Base-by-base conservation (phyloP, 2,113 vertebrate species). In the Periophthalmodon schlosseri region DNA sequence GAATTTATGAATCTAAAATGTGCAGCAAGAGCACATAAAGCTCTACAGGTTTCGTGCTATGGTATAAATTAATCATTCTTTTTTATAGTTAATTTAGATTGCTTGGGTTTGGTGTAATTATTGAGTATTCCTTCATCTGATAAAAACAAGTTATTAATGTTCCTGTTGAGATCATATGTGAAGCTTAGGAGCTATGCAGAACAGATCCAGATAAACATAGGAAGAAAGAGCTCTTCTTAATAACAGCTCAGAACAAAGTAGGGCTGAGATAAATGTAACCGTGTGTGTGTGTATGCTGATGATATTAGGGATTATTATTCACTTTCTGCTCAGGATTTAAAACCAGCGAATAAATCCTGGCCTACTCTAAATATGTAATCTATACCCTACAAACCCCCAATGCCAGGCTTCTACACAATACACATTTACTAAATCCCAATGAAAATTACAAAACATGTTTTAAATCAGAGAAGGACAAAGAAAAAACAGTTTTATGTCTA, bases 291-390 rank as follows among this genome's bases (percentile, higher is more conserved):
- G 77, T 36, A 64, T 20, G 11, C 63, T 65, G 74, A 81, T 7
- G 63, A 75, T 78, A 64, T 63, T 61, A 72, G 36, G 83, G 84
- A 91, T 86, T 86, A 91, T 86, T 86, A 88, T 63, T 84, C 65
- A 77, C 64, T 88, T 80, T 86, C 70, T 74, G 82, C 68, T 78
- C 5, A 68, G 86, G 86, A 88, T 89, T 91, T 89, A 79, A 83
- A 54, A 58, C 69, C 21, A 23, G 83, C 28, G 64, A 69, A 82
- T 82, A 83, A 89, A 87, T 84, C 87, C 82, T 47, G 61, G 46
- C 46, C 73, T 60, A 81, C 79, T 79, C 81, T 81, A 82, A 84
- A 83, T 81, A 57, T 81, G 74, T 74, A 72, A 84, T 86, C 83
- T 88, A 75, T 69, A 81, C 80, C 66, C 54, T 39, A 78, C 60